Evolutionary conservation across 2,113 vertebrate species (phyloP).

Genomic region (Ciconia boyciana): DNA sequence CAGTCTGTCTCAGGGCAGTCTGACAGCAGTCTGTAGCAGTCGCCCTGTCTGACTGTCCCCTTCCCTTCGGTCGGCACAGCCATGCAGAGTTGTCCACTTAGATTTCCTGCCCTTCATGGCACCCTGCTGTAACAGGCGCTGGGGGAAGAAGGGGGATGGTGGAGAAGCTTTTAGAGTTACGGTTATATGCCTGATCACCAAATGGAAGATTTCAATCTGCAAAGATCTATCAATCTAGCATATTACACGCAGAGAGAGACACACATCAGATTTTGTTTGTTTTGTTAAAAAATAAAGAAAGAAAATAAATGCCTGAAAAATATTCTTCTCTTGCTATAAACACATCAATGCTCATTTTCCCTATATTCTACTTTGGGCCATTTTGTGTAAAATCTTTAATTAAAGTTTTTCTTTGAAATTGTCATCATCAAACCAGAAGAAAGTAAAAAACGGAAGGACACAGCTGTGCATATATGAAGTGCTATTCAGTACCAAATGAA

Average conservation of each 20-base stretch:
- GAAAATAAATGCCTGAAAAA: conserved; percentile 37
- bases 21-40: neutral
- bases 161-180: neutral
- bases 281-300: conserved; percentile 14
- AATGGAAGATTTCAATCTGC: neutral
- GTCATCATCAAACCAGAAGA: conserved; percentile 76
- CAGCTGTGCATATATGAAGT: conserved; percentile 80
- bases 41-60: too few relatives aligned
- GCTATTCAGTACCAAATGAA: conserved; percentile 82
- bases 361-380: conserved; percentile 72
- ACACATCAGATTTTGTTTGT: conserved; percentile 12
- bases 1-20: neutral
- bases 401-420: conserved; percentile 79
- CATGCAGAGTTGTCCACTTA: rapidly evolving
- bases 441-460: conserved; percentile 67
- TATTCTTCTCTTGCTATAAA: conserved; percentile 63
- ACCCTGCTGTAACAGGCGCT: neutral
- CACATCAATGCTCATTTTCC: conserved; percentile 73
- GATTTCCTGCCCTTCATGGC: neutral
- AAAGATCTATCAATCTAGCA: neutral
- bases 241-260: neutral
- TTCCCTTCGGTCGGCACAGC: neutral
- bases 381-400: conserved; percentile 82
- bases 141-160: neutral
- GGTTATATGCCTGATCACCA: neutral